Base-by-base conservation (phyloP, 2,797 vertebrate species). In the Etheostoma perlongum region DNA sequence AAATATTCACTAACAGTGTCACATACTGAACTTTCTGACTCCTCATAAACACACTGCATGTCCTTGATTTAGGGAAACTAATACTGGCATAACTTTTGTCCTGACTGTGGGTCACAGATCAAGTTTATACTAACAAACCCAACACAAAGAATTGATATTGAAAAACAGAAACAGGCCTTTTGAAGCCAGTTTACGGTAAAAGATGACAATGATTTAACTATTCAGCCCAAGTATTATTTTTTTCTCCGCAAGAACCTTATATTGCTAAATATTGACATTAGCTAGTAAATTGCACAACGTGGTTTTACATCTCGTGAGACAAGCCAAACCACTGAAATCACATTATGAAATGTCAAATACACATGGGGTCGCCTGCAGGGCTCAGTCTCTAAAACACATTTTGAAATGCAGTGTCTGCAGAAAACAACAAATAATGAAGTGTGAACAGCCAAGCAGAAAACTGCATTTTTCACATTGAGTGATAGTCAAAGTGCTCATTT, bases 1-100 rank as follows among this genome's bases (percentile, higher is more conserved):
- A 88, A 89, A 88, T 82, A 90, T 88, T 85, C 84, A 60, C 78
- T 16, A 63, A 70, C 69, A 54, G 49, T 30, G 72, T 80, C 55
- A 53, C 76, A 53, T 76, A 12, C 27, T 79, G 42, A 57, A 79
- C 81, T 59, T 67, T 80, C 63, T 59, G 36, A 53, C 40, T 85
- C 30, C 46, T 62, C 2, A 2, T 62, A 72, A 78, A 80, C 33
- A n/a, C 65, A 21, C 33, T 1, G 15, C 19, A 23, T 33, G 49
- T 74, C 67, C 55, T 15, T 36, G 44, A 53, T 66, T 78, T 55
- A 27, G 36, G 51, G 40, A 60, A 60, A 76, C 10, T 11, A 49
- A 55, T 9, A 23, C 49, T 4, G 7, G 48, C 9, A 0, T 23
- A 36, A 33, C 11, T 40, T 68, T 58, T 69, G 60, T 48, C 47